Evolutionary conservation across 1,140 invertebrate species (phyloP).

Genomic region (Lordiphosa collinella): DNA sequence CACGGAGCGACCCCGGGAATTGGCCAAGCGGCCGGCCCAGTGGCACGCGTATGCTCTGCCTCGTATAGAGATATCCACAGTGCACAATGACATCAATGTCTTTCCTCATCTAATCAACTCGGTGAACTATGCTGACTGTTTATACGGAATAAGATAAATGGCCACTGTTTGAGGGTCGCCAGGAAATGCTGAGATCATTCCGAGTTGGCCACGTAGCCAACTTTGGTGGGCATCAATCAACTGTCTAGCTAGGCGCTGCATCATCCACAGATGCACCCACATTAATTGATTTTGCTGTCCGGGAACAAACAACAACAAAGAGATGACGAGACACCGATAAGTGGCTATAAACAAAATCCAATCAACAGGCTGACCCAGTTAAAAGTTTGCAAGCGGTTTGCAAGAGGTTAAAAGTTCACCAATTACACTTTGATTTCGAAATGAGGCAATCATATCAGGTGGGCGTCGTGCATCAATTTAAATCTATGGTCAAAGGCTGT

Average conservation of each 20-base stretch:
- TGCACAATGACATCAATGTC: not conserved
- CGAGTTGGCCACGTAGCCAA: slow-evolving; percentile 12
- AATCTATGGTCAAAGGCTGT: not conserved
- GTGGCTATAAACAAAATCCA: slow-evolving; percentile 55
- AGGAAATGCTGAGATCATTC: too few relatives aligned
- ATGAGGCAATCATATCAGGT: not conserved
- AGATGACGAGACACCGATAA: slow-evolving; percentile 57
- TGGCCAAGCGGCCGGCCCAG: not conserved
- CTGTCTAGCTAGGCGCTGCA: slow-evolving; percentile 2
- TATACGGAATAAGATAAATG: slow-evolving; percentile 45
- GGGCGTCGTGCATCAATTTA: too few relatives aligned
- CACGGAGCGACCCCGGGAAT: not conserved
- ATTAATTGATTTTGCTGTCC: slow-evolving; percentile 40
- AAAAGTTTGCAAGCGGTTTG: slow-evolving; percentile 2
- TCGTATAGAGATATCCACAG: not conserved
- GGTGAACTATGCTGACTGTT: slow-evolving; percentile 14
- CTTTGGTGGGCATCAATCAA: slow-evolving; percentile 47
- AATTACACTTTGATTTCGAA: slow-evolving; percentile 33
- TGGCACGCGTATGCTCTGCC: slow-evolving; percentile 1
- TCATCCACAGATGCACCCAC: slow-evolving; percentile 27
- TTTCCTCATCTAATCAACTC: slow-evolving; percentile 43
- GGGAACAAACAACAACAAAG: slow-evolving; percentile 44
- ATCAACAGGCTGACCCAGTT: slow-evolving; percentile 65
- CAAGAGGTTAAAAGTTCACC: slow-evolving; percentile 61
- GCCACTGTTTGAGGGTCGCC: slow-evolving; percentile 19